Base-by-base conservation (phyloP, 1,140 invertebrate species). In the Mycetomoellerius zeteki region DNA sequence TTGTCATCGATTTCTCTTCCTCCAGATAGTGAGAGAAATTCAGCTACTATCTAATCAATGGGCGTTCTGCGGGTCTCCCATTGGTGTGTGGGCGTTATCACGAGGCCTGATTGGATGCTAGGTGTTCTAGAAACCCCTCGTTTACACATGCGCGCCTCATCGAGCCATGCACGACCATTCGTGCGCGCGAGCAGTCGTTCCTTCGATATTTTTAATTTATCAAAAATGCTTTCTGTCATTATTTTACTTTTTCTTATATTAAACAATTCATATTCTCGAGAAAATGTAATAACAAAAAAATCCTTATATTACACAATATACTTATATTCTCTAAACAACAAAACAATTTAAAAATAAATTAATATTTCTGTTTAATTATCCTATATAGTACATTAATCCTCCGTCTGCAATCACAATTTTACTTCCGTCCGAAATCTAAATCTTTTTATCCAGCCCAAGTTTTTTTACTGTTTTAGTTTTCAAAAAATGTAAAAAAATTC, bases 61-160 rank as follows among this genome's bases (percentile, higher is more conserved):
- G 94, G 94, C 94, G 94, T 94, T 92, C 86, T 94, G 85, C 86
- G 86, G 86, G 89, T 92, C 92, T 91, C 92, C 88, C 87, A 94
- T 95, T 95, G 93, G 94, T 86, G 90, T 91, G 93, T 93, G 93
- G 94, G 94, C 94, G 94, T 94, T 93, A 93, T 94, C 92, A 88
- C 72, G 72, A 67, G 58, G 24, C 76, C 90, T 90, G 89, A 94
- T 94, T 94, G 94, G 93, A 86, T 76, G 90, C 77, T 75, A 89
- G 82, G 69, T 84, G 84, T 89, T 88, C 86, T 90, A 90, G 76
- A 85, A 81, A 65, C 43, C 50, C 30, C 47, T 85, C 62, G 71
- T 52, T 75, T 52, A 89, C 78, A 69, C 88, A 91, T 89, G 90
- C 88, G 90, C 90, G 60, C 10, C 37, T 78, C 24, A 47, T 6